Conservation (phyloP, 2,888 invertebrate genomes). For the Acanthopleura granulata region DNA sequence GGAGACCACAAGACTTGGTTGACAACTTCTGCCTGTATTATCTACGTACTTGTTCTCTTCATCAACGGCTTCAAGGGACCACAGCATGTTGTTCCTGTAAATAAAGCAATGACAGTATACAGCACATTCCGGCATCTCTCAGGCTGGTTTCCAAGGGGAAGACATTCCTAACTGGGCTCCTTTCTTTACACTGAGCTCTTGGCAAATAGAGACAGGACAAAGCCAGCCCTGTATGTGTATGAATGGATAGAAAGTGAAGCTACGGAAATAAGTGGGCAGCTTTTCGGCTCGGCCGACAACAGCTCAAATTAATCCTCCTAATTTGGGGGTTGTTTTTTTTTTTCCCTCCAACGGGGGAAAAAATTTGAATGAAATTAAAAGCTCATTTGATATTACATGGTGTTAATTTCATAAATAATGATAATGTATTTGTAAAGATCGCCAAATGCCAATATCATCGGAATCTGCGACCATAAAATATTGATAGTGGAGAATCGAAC, state of each 20-base stretch:
- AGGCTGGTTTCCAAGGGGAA: constrained; percentile 13
- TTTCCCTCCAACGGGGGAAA: background rate
- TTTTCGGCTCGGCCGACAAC: background rate
- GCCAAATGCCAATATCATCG: background rate
- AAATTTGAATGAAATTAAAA: background rate
- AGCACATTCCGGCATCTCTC: background rate
- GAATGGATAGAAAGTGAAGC: constrained; percentile 18
- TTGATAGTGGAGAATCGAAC: constrained; percentile 1
- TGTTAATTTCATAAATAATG: constrained; percentile 16
- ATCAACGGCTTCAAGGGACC: background rate
- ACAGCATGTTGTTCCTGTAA: constrained; percentile 11
- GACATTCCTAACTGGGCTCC: constrained; percentile 8
- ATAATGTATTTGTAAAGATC: background rate
- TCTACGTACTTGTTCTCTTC: no score
- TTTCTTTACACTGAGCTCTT: constrained; percentile 15
- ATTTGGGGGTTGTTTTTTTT: background rate
- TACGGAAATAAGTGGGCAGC: constrained; percentile 1
- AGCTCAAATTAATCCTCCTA: constrained; percentile 7
- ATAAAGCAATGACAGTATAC: constrained; percentile 10
- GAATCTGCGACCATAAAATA: constrained; percentile 12
- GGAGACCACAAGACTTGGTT: no score
- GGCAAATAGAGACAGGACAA: constrained; percentile 10
- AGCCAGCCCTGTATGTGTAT: constrained; percentile 18
- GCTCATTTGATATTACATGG: background rate
- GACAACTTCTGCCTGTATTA: no score